A percentile compares a stretch with the other conserved stretches of the same genome.
Evolutionary conservation across 2,113 vertebrate genomes (phyloP).

Genomic region (Capreolus pygargus): DNA sequence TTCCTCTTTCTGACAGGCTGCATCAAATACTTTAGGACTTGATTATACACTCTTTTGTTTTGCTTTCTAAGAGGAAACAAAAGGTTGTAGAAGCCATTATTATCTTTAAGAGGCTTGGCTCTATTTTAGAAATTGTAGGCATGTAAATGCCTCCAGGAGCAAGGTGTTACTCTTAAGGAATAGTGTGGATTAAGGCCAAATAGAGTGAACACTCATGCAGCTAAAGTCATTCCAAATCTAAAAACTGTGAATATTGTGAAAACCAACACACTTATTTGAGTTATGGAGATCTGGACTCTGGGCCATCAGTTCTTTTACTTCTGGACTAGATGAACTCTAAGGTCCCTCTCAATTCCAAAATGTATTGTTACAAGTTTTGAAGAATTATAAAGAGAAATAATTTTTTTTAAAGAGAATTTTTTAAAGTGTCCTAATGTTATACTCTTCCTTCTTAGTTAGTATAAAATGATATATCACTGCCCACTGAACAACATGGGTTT

Average conservation of each 20-base stretch:
- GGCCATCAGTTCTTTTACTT: not conserved
- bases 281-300: not conserved
- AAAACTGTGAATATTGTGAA: not conserved
- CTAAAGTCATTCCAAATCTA: not conserved
- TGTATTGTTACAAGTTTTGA: not conserved
- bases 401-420: not conserved
- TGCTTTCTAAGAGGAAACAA: not conserved
- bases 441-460: not conserved
- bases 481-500: not conserved
- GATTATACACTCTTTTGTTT: not conserved
- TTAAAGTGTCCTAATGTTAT: not conserved
- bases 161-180: not conserved
- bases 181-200: not conserved
- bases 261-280: not conserved
- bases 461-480: not conserved
- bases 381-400: not conserved
- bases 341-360: constrained; percentile 17
- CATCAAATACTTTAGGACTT: not conserved
- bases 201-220: not conserved
- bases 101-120: not conserved
- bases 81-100: not conserved
- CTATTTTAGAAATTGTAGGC: not conserved
- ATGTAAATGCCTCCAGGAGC: not conserved
- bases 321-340: not conserved
- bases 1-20: not conserved